These are phyloP conservation scores for Temnothorax curvispinosus DNA, from an alignment of 1,140 invertebrate species.

Conservation along the genomic window DNA sequence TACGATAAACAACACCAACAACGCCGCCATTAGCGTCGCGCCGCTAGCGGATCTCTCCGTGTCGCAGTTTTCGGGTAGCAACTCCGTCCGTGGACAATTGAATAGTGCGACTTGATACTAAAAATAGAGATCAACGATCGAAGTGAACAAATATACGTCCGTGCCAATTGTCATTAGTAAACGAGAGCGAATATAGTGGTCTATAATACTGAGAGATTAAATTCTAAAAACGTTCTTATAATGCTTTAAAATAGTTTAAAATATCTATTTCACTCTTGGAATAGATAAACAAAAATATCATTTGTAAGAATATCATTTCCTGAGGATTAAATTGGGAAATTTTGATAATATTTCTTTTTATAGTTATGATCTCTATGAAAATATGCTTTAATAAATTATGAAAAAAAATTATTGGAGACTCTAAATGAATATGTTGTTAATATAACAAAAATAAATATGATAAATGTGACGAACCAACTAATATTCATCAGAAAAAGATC, in stretches of 20 bases:
- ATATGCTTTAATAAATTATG: not conserved
- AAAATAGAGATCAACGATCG: not conserved
- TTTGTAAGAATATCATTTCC: not conserved
- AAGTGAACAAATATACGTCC: not conserved
- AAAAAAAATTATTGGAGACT: not conserved
- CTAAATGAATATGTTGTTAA: not conserved
- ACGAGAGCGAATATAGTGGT: not conserved
- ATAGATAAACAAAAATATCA: not conserved
- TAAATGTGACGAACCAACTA: not conserved
- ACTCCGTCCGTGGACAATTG: not conserved
- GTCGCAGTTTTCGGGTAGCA: not conserved
- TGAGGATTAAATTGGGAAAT: not conserved
- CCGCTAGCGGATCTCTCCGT: not conserved
- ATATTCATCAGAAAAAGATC: not conserved
- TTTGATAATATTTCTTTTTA: not conserved
- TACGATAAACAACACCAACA: slow-evolving; percentile 72
- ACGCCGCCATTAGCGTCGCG: slow-evolving; percentile 54
- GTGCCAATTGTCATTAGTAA: not conserved
- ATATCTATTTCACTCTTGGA: not conserved
- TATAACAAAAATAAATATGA: not conserved
- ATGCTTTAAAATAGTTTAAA: not conserved
- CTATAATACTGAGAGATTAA: not conserved
- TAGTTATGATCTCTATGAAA: not conserved
- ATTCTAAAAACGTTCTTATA: not conserved
- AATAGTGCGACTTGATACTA: not conserved